phyloP scores from a whole-genome alignment of 2,888 invertebrate genomes.

The Drosophila percnosoma region DNA sequence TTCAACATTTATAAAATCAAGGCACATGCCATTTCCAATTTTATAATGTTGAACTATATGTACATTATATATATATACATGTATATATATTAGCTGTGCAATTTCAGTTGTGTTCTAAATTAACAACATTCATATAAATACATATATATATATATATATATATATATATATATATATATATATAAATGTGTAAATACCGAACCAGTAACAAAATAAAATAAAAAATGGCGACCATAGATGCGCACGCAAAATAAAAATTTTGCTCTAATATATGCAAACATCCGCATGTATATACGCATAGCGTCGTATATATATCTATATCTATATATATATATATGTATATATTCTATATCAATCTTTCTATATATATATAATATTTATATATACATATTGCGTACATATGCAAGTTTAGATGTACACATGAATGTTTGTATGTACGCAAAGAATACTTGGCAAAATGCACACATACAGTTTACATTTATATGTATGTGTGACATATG shows the following conservation, averaged over 20 bases:
- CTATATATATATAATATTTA: constrained; percentile 5
- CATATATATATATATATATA: neutral
- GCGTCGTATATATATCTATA: constrained; percentile 4
- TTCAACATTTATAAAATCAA: constrained; percentile 45
- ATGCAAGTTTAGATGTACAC: constrained; percentile 9
- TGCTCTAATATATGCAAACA: constrained; percentile 27
- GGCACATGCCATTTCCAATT: constrained; percentile 62
- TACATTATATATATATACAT: neutral
- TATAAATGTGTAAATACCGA: constrained; percentile 9
- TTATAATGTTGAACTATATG: constrained; percentile 35
- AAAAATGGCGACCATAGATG: constrained; percentile 74
- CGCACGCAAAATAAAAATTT: constrained; percentile 73
- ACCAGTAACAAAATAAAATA: constrained; percentile 54
- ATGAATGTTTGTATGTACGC: constrained; percentile 7
- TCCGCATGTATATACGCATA: constrained; percentile 17
- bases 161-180: too few relatives aligned
- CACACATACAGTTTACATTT: constrained; percentile 2
- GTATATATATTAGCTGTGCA: constrained; percentile 24
- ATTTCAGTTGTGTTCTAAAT: constrained; percentile 41
- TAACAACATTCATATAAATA: constrained; percentile 18
- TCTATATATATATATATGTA: neutral
- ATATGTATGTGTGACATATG: constrained; percentile 23
- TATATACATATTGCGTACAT: constrained; percentile 7
- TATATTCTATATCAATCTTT: neutral
- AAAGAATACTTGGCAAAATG: constrained; percentile 16